phyloP scores from a whole-genome alignment of 2,113 vertebrate species.

The Gallinago undulata region DNA sequence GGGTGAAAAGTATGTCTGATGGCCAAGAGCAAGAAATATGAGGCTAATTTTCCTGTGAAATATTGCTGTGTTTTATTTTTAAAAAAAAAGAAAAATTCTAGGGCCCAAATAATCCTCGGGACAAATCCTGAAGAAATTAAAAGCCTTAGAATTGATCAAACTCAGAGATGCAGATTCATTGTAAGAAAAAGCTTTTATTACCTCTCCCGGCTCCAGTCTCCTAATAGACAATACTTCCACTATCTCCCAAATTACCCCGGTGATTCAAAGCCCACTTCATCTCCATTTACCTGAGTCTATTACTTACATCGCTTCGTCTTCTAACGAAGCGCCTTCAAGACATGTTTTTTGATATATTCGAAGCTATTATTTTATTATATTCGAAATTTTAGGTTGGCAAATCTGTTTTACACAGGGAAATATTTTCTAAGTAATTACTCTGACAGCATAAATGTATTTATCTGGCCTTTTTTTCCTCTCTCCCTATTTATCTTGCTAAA shows the following conservation, averaged over 20 bases:
- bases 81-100: not conserved
- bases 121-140: not conserved
- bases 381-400: not conserved
- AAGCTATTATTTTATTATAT: not conserved
- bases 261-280: not conserved
- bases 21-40: not conserved
- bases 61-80: not conserved
- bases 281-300: not conserved
- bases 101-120: not conserved
- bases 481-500: constrained; percentile 23
- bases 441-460: not conserved
- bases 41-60: not conserved
- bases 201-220: not conserved
- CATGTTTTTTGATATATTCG: not conserved
- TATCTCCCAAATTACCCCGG: not conserved
- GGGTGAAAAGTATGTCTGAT: not conserved
- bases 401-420: not conserved
- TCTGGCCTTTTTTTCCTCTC: not conserved
- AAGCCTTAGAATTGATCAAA: not conserved
- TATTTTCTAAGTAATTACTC: not conserved
- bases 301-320: not conserved
- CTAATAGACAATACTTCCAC: not conserved
- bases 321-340: not conserved
- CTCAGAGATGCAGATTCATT: not conserved
- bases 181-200: not conserved